phyloP scores from a whole-genome alignment of 2,797 vertebrate species.

The Apogon hyalosoma region DNA sequence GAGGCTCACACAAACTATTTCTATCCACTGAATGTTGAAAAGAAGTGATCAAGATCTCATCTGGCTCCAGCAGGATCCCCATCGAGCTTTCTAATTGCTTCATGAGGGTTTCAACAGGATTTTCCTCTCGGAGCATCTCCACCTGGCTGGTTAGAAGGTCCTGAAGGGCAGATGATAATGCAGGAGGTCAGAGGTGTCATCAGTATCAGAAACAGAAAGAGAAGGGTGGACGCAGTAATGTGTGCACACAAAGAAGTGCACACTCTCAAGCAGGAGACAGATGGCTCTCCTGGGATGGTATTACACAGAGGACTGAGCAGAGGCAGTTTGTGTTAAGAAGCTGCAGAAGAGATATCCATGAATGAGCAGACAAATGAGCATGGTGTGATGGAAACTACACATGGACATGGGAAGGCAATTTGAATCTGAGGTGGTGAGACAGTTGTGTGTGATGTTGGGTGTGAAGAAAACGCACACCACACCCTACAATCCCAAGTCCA shows the following conservation, averaged over 20 bases:
- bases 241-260: slow-evolving; percentile 2
- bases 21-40: slow-evolving; percentile 19
- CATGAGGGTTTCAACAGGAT: slow-evolving; percentile 45
- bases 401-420: too few relatives aligned
- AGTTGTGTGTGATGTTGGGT: too few relatives aligned
- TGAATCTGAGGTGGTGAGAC: too few relatives aligned
- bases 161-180: slow-evolving; percentile 28
- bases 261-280: slow-evolving; percentile 16
- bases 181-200: slow-evolving; percentile 54
- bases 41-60: slow-evolving; percentile 54
- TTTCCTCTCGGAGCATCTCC: slow-evolving; percentile 17
- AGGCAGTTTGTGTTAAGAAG: slow-evolving; percentile 4
- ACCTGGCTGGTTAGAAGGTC: slow-evolving; percentile 25
- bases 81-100: slow-evolving; percentile 42
- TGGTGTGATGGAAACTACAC: too few relatives aligned
- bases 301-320: slow-evolving; percentile 30
- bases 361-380: slow-evolving; percentile 16
- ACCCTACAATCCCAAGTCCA: too few relatives aligned
- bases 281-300: slow-evolving; percentile 37
- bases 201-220: slow-evolving; percentile 39
- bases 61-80: slow-evolving; percentile 23
- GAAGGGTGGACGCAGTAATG: slow-evolving; percentile 1
- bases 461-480: too few relatives aligned
- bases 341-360: slow-evolving; percentile 24
- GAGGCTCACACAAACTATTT: slow-evolving; percentile 15